Evolutionary conservation across 2,888 invertebrate species (phyloP).

Genomic region (Scelioninae gen. 2): DNA sequence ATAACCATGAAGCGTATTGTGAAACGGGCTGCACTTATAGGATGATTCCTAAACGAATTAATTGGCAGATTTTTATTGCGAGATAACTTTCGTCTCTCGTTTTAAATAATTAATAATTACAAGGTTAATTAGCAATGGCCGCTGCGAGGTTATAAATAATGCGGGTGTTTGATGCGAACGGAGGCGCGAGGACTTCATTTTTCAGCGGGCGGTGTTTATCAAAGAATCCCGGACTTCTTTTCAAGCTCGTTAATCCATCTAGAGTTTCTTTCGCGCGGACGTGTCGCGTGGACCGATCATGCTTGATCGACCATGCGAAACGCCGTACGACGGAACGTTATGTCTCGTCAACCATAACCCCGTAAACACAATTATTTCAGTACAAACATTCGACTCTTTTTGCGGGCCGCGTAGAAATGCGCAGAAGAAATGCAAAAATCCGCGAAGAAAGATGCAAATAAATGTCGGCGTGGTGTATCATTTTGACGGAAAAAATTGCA

Average conservation of each 20-base stretch:
- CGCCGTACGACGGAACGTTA: constrained; percentile 51
- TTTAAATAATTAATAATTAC: constrained; percentile 63
- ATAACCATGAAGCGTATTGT: constrained; percentile 15
- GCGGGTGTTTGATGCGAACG: constrained; percentile 36
- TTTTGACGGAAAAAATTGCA: no score
- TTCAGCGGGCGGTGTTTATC: constrained; percentile 47
- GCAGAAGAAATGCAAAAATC: constrained; percentile 3
- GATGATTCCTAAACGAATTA: constrained; percentile 37
- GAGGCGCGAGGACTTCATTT: constrained; percentile 19
- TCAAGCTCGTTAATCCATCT: constrained; percentile 58
- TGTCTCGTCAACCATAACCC: constrained; percentile 50
- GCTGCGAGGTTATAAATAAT: constrained; percentile 20
- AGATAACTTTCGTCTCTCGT: constrained; percentile 64
- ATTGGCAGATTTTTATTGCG: constrained; percentile 36
- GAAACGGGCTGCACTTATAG: constrained; percentile 1
- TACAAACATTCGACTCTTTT: constrained; percentile 44
- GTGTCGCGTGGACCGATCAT: constrained; percentile 60
- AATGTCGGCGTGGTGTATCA: no score
- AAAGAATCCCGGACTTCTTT: constrained; percentile 55
- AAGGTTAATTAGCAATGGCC: constrained; percentile 40
- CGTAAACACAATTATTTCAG: constrained; percentile 52
- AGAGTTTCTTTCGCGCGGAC: constrained; percentile 56
- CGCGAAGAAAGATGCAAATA: not conserved
- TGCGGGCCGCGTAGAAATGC: constrained; percentile 3
- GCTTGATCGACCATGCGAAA: constrained; percentile 59